Evolutionary conservation across 2,113 vertebrate species (phyloP).

Genomic region (Odobenus rosmarus): DNA sequence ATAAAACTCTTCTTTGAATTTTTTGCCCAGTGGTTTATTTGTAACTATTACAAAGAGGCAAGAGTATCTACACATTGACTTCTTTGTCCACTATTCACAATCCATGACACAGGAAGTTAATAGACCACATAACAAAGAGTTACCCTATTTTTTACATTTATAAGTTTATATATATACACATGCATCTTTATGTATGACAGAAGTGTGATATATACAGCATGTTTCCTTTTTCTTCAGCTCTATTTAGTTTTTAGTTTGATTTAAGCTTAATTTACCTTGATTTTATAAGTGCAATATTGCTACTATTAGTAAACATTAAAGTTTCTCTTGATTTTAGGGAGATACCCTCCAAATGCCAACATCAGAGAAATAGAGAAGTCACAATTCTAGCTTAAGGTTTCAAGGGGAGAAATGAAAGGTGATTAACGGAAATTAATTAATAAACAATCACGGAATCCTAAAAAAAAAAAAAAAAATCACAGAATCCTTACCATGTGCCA

Average conservation of each 20-base stretch:
- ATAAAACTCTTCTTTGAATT: not conserved
- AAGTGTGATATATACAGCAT: not conserved
- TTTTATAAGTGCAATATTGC: not conserved
- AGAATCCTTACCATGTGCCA: not conserved
- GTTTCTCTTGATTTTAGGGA: not conserved
- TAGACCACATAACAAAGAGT: not conserved
- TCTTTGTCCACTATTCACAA: not conserved
- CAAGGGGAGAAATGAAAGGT: not conserved
- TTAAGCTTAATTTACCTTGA: not conserved
- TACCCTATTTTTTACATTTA: not conserved
- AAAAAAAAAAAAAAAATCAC: not conserved
- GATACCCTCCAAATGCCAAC: not conserved
- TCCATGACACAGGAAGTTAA: not conserved
- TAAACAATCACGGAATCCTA: not conserved
- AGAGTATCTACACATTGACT: not conserved
- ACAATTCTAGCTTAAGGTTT: not conserved
- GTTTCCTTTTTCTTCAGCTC: not conserved
- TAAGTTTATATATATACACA: not conserved
- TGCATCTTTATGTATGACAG: not conserved
- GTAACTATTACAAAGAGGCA: not conserved
- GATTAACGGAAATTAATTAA: not conserved
- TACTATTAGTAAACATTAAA: not conserved
- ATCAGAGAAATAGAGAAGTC: not conserved
- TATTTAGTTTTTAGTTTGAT: not conserved
- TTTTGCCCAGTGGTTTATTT: not conserved